Percentiles rank a stretch among this genome's conserved stretches.
These are phyloP conservation scores for Drosophila miranda DNA, from an alignment of 1,140 invertebrate genomes.

Conservation along the genomic window DNA sequence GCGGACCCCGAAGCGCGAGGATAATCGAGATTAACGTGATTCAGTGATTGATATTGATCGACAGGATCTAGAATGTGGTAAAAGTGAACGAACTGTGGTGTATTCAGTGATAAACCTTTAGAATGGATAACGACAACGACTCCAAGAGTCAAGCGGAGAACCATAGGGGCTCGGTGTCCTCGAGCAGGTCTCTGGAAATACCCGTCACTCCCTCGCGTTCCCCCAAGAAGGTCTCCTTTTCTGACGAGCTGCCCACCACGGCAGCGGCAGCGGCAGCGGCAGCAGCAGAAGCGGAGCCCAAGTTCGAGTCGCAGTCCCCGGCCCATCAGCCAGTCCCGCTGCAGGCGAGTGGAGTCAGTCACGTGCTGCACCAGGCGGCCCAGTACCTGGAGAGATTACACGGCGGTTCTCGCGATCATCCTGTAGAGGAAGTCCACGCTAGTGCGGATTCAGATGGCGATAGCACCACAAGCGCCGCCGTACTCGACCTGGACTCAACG, in stretches of 20 bases:
- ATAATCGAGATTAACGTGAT: too few species aligned
- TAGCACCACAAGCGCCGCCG: constrained; percentile 28
- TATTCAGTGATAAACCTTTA: constrained; percentile 11
- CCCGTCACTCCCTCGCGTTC: constrained; percentile 74
- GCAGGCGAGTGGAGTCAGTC: constrained; percentile 65
- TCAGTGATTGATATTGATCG: neutral
- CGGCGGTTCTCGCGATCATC: constrained; percentile 55
- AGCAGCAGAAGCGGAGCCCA: constrained; percentile 3
- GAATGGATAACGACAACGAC: constrained; percentile 55
- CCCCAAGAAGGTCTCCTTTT: constrained; percentile 81
- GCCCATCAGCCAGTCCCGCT: constrained; percentile 20
- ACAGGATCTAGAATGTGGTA: constrained; percentile 1
- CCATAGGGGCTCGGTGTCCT: constrained; percentile 79
- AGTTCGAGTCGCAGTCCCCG: constrained; percentile 29
- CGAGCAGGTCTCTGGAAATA: constrained; percentile 71
- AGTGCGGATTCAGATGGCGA: constrained; percentile 17
- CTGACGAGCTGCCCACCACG: constrained; percentile 66
- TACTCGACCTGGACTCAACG: constrained; percentile 45
- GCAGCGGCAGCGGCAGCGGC: constrained; percentile 10
- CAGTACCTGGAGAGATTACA: constrained; percentile 78
- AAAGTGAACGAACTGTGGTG: neutral
- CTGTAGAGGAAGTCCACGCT: constrained; percentile 5
- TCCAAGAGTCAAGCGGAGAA: constrained; percentile 49
- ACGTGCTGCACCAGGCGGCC: constrained; percentile 73
- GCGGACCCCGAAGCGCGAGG: too few species aligned